These are phyloP conservation scores for Etheostoma perlongum DNA, from an alignment of 2,797 vertebrate species.

Conservation along the genomic window DNA sequence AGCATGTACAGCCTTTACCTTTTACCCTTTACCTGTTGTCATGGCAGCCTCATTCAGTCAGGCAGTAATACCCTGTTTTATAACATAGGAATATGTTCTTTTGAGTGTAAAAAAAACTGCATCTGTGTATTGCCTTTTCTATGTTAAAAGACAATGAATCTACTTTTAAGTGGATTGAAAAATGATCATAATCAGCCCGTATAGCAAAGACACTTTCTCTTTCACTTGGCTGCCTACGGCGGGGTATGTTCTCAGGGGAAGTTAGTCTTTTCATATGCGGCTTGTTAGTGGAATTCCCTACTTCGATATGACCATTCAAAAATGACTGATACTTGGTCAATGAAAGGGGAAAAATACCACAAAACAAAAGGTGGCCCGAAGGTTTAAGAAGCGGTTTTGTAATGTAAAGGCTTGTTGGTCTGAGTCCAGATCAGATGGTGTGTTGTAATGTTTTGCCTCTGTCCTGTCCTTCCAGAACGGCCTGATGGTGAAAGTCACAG, in stretches of 20 bases:
- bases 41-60: constrained; percentile 34
- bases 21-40: constrained; percentile 19
- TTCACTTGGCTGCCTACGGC: neutral
- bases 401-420: neutral
- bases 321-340: neutral
- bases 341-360: too few species aligned
- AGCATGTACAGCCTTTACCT: constrained; percentile 6
- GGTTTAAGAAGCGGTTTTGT: neutral
- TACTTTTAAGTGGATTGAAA: neutral
- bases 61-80: neutral
- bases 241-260: neutral
- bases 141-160: too few species aligned
- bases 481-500: constrained; percentile 90
- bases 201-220: neutral
- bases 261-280: neutral
- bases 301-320: neutral
- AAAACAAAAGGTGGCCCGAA: neutral
- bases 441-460: neutral
- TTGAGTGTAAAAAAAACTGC: neutral
- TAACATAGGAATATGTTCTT: constrained; percentile 8
- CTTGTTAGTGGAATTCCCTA: neutral
- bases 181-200: neutral
- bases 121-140: too few species aligned
- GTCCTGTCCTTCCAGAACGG: constrained; percentile 85
- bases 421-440: neutral